Evolutionary conservation across 2,113 vertebrate genomes (phyloP), one percentile per base, ranked within the genome.

Genomic region (Ceyx melanurus): DNA sequence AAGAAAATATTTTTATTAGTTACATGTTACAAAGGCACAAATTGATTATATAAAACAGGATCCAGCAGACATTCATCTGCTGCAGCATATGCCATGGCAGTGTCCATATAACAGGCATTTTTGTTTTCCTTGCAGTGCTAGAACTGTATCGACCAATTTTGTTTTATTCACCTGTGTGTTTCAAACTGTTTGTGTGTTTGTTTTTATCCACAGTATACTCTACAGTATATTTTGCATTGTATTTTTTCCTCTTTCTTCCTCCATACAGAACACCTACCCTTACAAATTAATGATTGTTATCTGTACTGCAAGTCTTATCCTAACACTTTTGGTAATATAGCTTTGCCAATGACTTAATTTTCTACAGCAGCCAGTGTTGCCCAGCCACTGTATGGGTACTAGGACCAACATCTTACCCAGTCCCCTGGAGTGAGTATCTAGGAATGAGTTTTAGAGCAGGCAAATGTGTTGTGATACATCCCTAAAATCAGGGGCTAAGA

Each of bases 61-160:
- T 43, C 22, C 54, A 53, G 40, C 64, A 73, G 73, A 66, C 31
- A 21, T 40, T 53, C 10, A 31, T 53, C 40, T 58, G 61, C 71
- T 42, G 2, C 26, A 74, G 42, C 40, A 13, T 3, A 6, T 0
- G 0, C 28, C 15, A 12, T 65, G 29, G 4, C 37, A 13, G 28
- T 51, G 15, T 65, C 48, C 20, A 10, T 8, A 9, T 9, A 28
- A 65, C 64, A 90, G 10, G 7, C 0, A 17, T 8, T 79, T 62
- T 19, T 42, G 17, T 22, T 86, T 82, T 67, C 37, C 60, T 45
- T 33, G 8, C 35, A 58, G 46, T 66, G 28, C 18, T 29, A 70
- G 31, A 75, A 37, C 10, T 31, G 14, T 35, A 5, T 6, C 56
- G 19, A 29, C 3, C 22, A 37, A 31, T 29, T 71, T 6, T n/a